Conservation (phyloP, 2,113 vertebrate genomes). For the Pterocles gutturalis region DNA sequence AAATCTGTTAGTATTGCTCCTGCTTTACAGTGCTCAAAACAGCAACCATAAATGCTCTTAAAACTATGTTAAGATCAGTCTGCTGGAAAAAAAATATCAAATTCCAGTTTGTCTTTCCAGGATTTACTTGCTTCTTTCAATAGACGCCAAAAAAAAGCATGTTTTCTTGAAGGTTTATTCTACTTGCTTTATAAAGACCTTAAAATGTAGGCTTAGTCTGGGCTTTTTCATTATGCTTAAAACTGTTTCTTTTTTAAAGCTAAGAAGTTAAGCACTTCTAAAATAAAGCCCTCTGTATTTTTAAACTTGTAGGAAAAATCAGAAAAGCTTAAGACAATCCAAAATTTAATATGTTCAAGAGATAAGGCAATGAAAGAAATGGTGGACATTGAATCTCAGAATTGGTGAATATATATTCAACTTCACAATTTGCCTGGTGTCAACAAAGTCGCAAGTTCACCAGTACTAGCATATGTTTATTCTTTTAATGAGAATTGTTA, state of each 20-base stretch:
- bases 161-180: background rate
- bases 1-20: background rate
- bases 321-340: background rate
- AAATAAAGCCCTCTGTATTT: background rate
- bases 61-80: fast-evolving
- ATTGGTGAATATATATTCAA: fast-evolving
- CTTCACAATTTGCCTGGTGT: background rate
- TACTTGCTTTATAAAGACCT: background rate
- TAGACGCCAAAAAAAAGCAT: background rate
- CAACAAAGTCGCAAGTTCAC: background rate
- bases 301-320: background rate
- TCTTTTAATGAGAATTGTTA: background rate
- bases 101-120: background rate
- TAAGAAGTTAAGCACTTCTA: background rate
- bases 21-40: background rate
- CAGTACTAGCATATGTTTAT: background rate
- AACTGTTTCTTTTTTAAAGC: background rate
- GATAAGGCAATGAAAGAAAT: background rate
- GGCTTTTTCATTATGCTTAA: background rate
- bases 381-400: background rate
- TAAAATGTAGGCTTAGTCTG: background rate
- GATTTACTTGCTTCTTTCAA: background rate
- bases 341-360: background rate
- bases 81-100: background rate
- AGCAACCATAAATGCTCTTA: background rate